A percentile compares a stretch with the other conserved stretches of the same genome.
Conservation (phyloP, 2,113 vertebrate species). For the Perca fluviatilis region DNA sequence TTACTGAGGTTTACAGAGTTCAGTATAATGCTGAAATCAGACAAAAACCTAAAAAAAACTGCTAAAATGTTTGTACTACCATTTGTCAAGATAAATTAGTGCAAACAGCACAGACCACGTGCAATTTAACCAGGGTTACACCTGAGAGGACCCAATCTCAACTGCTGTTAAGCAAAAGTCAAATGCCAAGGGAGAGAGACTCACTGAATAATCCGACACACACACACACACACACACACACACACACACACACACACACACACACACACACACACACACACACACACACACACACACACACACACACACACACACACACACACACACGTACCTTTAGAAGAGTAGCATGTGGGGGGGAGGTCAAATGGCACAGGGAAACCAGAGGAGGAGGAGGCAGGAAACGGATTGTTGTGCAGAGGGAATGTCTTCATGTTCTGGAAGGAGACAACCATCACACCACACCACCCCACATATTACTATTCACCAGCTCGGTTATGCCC, state of each 20-base stretch:
- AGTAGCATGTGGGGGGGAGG: slow-evolving; percentile 91
- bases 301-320: background rate
- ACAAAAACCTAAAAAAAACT: background rate
- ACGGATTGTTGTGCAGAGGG: slow-evolving; percentile 83
- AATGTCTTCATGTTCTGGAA: slow-evolving; percentile 85
- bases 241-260: background rate
- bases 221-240: background rate
- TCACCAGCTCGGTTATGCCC: background rate
- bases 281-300: background rate
- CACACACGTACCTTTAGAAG: slow-evolving; percentile 86
- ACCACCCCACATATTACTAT: background rate
- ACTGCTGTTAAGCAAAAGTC: background rate
- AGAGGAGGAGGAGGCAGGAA: slow-evolving; percentile 61
- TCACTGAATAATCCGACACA: background rate
- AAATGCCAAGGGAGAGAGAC: background rate
- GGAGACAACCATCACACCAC: slow-evolving; percentile 34
- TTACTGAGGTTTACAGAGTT: background rate
- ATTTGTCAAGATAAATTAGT: background rate
- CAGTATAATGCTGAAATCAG: background rate
- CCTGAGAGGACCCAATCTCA: background rate
- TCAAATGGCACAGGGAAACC: slow-evolving; percentile 95
- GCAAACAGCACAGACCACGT: background rate
- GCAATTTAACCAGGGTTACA: background rate
- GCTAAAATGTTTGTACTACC: background rate
- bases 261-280: background rate